These are phyloP conservation scores for Andricus curvator DNA, from an alignment of 2,888 invertebrate species.

Conservation along the genomic window DNA sequence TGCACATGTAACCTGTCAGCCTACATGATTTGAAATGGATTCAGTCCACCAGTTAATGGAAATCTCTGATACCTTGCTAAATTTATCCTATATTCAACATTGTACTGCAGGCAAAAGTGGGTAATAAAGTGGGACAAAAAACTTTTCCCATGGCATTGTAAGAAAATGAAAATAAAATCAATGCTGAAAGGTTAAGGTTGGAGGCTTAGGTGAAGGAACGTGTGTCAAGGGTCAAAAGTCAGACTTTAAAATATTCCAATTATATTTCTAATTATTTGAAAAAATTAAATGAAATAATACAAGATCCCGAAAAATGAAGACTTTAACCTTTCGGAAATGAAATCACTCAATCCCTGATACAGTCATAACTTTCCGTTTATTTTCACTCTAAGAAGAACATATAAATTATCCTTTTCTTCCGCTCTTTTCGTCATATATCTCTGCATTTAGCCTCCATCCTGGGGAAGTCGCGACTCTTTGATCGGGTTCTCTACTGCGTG, in stretches of 20 bases:
- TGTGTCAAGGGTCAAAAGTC: too few species aligned
- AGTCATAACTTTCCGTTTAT: constrained; percentile 3
- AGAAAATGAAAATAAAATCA: too few species aligned
- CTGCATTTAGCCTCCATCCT: constrained; percentile 6
- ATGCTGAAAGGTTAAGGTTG: too few species aligned
- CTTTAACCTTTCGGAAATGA: background rate
- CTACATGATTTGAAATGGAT: too few species aligned
- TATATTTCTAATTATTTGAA: too few species aligned
- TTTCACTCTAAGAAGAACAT: constrained; percentile 20
- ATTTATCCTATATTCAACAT: background rate
- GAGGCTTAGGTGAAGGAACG: too few species aligned
- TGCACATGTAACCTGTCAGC: too few species aligned
- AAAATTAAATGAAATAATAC: too few species aligned
- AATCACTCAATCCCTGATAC: constrained; percentile 24
- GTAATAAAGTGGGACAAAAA: background rate
- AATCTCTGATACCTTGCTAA: background rate
- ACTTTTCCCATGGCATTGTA: too few species aligned
- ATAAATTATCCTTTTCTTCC: constrained; percentile 17
- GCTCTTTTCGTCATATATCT: background rate
- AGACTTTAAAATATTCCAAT: too few species aligned
- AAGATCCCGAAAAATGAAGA: background rate
- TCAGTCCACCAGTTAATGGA: background rate
- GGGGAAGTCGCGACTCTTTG: constrained; percentile 18
- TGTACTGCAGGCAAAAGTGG: background rate
- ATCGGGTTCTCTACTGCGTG: constrained; percentile 14